Base-by-base conservation (phyloP, 2,113 vertebrate genomes). In the Bubalus kerabau region DNA sequence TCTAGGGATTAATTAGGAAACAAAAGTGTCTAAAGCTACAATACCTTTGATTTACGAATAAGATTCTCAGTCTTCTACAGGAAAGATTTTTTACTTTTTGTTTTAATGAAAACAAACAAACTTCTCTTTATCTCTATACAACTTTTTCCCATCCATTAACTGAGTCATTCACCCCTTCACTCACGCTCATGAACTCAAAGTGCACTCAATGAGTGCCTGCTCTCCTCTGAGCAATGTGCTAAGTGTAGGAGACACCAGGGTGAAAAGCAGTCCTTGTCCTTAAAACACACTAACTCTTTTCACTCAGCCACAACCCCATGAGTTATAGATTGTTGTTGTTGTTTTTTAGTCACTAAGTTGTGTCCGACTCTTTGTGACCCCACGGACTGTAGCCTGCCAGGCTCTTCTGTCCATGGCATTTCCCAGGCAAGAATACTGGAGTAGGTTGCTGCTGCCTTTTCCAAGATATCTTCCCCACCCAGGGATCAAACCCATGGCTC, bases 11-110 rank as follows among this genome's bases (percentile, higher is more conserved):
- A 86, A 76, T 62, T 90, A 76, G 54, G 26, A 82, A 54, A 67
- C 19, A 85, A 54, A 93, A 78, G 23, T 92, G 3, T 11, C 7
- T 56, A 32, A 62, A 76, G 13, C 8, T 46, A 62, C 2, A 60
- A 30, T 78, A 80, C n/a, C 57, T 95, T 90, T 32, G 12, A 74
- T 30, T 93, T 93, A n/a, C 30, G 78, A 23, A 30, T 26, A 40
- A 91, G 32, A 57, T 0, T 91, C 96, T n/a, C 10, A 52, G 24
- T 88, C 52, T 43, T 84, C 36, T 50, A 14, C 57, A 67, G 2
- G 48, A 76, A 67, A 64, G 13, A 74, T 71, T 74, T 30, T n/a
- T 30, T 56, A 9, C 28, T 64, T 12, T 88, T 46, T 88, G 57
- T 32, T 87, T 90, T 28, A 50, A 48, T 82, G 91, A 64, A 50